A percentile compares a stretch with the other conserved stretches of the same genome.
phyloP scores from a whole-genome alignment of 2,113 vertebrate species.

The Zeus faber region DNA sequence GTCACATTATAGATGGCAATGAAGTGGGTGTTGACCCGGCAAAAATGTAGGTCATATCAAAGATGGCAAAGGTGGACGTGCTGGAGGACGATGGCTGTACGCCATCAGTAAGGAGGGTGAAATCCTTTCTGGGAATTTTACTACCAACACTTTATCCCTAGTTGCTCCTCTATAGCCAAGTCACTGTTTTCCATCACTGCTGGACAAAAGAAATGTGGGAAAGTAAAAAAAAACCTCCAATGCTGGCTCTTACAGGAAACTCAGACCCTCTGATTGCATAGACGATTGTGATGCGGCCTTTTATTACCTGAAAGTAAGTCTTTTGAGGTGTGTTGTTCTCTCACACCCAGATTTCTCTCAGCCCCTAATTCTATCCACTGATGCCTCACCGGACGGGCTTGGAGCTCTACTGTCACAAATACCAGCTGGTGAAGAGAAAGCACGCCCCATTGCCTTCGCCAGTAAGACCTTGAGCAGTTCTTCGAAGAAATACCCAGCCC shows the following conservation, averaged over 20 bases:
- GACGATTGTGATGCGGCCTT: not conserved
- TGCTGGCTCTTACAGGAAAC: not conserved
- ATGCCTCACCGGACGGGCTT: not conserved
- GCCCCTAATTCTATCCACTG: conserved; percentile 7
- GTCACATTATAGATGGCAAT: not conserved
- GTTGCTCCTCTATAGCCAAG: not conserved
- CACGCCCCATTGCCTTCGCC: not conserved
- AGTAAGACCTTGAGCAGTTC: not conserved
- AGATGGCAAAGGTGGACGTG: not conserved
- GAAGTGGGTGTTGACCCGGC: not conserved
- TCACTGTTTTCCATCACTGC: not conserved
- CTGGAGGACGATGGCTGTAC: not conserved
- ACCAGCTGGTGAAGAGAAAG: not conserved
- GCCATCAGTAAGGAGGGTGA: not conserved
- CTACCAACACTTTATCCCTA: conserved; percentile 5
- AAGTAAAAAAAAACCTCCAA: no score
- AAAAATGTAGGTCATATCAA: not conserved
- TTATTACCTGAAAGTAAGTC: not conserved
- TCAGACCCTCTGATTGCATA: not conserved
- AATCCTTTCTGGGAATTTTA: not conserved
- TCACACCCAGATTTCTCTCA: conserved; percentile 12
- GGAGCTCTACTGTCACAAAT: not conserved
- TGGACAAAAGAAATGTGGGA: not conserved
- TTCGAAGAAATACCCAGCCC: not conserved
- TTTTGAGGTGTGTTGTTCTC: conserved; percentile 18